Conservation (phyloP, 1,140 invertebrate species). For the Riptortus pedestris region DNA sequence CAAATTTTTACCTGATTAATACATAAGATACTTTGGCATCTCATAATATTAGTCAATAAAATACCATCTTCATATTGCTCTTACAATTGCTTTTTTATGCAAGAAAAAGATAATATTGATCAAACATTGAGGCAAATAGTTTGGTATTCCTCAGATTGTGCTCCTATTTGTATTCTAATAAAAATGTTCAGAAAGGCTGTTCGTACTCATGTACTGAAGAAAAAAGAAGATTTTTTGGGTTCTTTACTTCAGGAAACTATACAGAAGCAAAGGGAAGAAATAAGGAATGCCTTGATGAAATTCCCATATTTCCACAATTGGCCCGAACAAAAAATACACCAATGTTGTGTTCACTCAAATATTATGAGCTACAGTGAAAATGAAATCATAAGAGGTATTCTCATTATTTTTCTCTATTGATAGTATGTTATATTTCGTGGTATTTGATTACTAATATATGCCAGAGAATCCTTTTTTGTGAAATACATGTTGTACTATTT, state of each 20-base stretch:
- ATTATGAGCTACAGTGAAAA: slow-evolving; percentile 14
- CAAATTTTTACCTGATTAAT: no score
- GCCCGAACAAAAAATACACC: slow-evolving; percentile 19
- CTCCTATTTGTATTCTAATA: not conserved
- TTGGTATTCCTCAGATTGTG: no score
- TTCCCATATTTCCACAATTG: slow-evolving; percentile 23
- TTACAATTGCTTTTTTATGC: no score
- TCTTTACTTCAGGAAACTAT: slow-evolving; percentile 20
- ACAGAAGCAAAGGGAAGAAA: slow-evolving; percentile 22
- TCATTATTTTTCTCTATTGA: not conserved
- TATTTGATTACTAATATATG: no score
- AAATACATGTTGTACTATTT: no score
- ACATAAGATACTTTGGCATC: no score
- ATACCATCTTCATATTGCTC: no score
- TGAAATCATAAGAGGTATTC: slow-evolving; percentile 20
- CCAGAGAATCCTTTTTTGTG: no score
- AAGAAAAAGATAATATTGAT: no score
- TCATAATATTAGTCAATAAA: no score
- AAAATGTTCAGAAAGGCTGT: slow-evolving; percentile 23
- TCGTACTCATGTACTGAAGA: slow-evolving; percentile 17
- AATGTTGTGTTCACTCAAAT: slow-evolving; percentile 23
- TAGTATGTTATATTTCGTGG: not conserved
- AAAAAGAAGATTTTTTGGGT: slow-evolving; percentile 16
- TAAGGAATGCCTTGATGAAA: slow-evolving; percentile 21
- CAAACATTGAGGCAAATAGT: no score